Percentiles rank a stretch among this genome's conserved stretches.
Evolutionary conservation across 2,888 invertebrate species (phyloP).

Genomic region (Xylota segnis): DNA sequence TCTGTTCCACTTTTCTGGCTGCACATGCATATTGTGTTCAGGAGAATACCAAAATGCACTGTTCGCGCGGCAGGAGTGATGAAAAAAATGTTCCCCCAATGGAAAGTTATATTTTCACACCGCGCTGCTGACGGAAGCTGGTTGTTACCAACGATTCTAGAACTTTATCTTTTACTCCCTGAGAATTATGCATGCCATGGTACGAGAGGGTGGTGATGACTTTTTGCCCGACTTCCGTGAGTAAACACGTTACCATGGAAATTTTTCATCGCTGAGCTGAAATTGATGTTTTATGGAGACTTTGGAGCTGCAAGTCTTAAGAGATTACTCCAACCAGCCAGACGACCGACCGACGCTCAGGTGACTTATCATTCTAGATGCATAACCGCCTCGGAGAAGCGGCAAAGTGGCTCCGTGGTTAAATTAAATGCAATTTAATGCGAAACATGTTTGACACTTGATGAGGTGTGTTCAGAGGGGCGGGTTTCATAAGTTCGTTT

Average conservation of each 20-base stretch:
- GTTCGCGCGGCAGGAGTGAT: slow-evolving; percentile 11
- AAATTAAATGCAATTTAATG: slow-evolving; percentile 70
- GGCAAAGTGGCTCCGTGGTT: slow-evolving; percentile 53
- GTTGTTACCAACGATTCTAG: slow-evolving; percentile 40
- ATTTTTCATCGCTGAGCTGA: slow-evolving; percentile 50
- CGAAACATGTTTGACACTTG: slow-evolving; percentile 56
- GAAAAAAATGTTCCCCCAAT: slow-evolving; percentile 51
- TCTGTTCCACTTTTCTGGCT: slow-evolving; percentile 1
- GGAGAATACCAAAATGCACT: slow-evolving; percentile 28
- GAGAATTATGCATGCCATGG: slow-evolving; percentile 23
- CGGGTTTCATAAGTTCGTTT: background rate
- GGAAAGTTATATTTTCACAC: slow-evolving; percentile 68
- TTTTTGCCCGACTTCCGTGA: slow-evolving; percentile 22
- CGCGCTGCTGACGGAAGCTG: slow-evolving; percentile 53
- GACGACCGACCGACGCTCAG: slow-evolving; percentile 19
- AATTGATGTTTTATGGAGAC: slow-evolving; percentile 74
- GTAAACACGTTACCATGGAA: slow-evolving; percentile 58
- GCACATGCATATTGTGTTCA: slow-evolving; percentile 43
- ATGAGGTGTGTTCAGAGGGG: slow-evolving; percentile 31
- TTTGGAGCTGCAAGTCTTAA: slow-evolving; percentile 46
- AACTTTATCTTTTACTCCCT: slow-evolving; percentile 46
- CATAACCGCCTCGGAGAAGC: slow-evolving; percentile 22
- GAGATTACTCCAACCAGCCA: slow-evolving; percentile 50
- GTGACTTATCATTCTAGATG: slow-evolving; percentile 67
- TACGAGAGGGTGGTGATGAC: background rate